phyloP scores from a whole-genome alignment of 2,113 vertebrate genomes.

The Psilopogon haemacephalus region DNA sequence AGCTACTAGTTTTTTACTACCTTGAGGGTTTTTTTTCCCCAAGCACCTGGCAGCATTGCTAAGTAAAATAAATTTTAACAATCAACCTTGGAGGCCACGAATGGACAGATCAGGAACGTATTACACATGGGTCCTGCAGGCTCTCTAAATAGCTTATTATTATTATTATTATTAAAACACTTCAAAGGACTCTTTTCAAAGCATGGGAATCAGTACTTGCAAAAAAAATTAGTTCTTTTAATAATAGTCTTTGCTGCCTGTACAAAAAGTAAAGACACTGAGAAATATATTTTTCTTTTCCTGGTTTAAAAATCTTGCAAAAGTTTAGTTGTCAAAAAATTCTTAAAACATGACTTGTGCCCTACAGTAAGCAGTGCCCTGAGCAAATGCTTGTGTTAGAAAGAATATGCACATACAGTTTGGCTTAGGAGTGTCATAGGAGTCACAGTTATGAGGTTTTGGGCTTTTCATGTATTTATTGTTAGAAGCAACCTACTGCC shows the following conservation, averaged over 20 bases:
- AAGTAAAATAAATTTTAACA: slow-evolving; percentile 7
- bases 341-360: neutral
- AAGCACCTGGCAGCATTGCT: neutral
- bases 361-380: neutral
- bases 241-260: neutral
- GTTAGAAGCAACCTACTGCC: neutral
- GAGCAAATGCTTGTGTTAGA: neutral
- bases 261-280: neutral
- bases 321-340: slow-evolving; percentile 13
- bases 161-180: neutral
- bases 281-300: neutral
- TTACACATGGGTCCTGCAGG: neutral
- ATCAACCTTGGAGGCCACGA: neutral
- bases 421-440: neutral
- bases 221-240: neutral
- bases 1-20: neutral
- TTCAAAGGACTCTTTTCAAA: neutral
- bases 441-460: neutral
- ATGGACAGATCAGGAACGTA: neutral
- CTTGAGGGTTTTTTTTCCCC: neutral
- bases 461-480: neutral
- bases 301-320: neutral
- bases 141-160: neutral
- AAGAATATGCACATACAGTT: neutral
- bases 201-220: neutral